phyloP scores from a whole-genome alignment of 2,113 vertebrate species.

The Pyxicephalus adspersus region DNA sequence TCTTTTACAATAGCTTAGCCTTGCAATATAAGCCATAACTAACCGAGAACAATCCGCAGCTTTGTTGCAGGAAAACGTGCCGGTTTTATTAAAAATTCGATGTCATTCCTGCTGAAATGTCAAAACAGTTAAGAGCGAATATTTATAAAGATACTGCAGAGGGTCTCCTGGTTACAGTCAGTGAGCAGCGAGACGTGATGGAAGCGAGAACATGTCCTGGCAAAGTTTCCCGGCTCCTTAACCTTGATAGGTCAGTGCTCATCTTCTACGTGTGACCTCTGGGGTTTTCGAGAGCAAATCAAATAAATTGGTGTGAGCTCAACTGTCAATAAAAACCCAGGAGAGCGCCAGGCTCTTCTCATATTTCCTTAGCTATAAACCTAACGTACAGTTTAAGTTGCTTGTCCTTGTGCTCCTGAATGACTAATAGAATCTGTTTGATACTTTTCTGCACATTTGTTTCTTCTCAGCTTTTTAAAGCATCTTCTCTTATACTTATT shows the following conservation, averaged over 20 bases:
- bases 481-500: too few relatives aligned
- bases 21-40: too few relatives aligned
- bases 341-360: conserved; percentile 29
- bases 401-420: conserved; percentile 30
- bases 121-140: neutral
- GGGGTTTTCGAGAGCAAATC: conserved; percentile 36
- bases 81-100: too few relatives aligned
- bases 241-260: conserved; percentile 46
- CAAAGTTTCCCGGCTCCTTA: conserved; percentile 28
- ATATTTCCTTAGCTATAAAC: conserved; percentile 33
- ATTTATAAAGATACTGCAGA: neutral
- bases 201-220: neutral
- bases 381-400: conserved; percentile 21
- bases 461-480: too few relatives aligned
- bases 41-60: too few relatives aligned
- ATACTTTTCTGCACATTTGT: neutral
- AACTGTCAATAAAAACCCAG: conserved; percentile 48
- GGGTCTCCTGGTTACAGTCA: neutral
- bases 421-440: neutral
- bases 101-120: neutral
- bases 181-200: neutral
- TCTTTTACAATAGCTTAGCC: too few relatives aligned
- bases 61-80: too few relatives aligned
- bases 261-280: conserved; percentile 27
- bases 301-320: conserved; percentile 51